phyloP scores from a whole-genome alignment of 2,888 invertebrate species.

The Phortica okadai region DNA sequence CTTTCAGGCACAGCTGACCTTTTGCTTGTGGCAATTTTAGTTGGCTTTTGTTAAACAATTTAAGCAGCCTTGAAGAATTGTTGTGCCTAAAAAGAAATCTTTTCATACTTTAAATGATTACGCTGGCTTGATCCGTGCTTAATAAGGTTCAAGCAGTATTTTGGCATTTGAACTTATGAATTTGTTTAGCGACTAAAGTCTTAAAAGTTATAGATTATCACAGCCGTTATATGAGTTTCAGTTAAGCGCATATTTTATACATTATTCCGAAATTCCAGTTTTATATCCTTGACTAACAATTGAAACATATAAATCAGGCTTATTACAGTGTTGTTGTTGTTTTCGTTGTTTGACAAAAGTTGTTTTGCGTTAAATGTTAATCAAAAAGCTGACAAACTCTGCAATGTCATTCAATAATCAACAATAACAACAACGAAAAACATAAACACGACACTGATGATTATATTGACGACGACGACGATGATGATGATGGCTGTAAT shows the following conservation, averaged over 20 bases:
- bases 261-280: too few species aligned
- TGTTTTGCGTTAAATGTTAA: not conserved
- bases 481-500: conserved; percentile 12
- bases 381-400: not conserved
- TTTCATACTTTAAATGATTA: not conserved
- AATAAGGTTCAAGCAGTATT: too few species aligned
- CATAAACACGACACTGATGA: not conserved
- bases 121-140: not conserved
- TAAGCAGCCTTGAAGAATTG: not conserved
- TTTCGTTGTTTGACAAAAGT: not conserved
- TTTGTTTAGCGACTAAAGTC: too few species aligned
- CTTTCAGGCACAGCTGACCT: conserved; percentile 2
- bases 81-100: not conserved
- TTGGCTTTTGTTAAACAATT: not conserved
- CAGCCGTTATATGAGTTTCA: too few species aligned
- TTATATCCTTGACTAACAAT: too few species aligned
- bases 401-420: not conserved
- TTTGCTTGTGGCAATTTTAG: not conserved
- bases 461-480: not conserved
- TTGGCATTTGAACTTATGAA: too few species aligned
- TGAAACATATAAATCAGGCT: too few species aligned
- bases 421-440: not conserved
- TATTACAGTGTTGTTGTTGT: not conserved
- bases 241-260: too few species aligned
- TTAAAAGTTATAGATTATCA: too few species aligned